Base-by-base conservation (phyloP, 2,888 invertebrate species). In the Acanthococcus lagerstroemiae region DNA sequence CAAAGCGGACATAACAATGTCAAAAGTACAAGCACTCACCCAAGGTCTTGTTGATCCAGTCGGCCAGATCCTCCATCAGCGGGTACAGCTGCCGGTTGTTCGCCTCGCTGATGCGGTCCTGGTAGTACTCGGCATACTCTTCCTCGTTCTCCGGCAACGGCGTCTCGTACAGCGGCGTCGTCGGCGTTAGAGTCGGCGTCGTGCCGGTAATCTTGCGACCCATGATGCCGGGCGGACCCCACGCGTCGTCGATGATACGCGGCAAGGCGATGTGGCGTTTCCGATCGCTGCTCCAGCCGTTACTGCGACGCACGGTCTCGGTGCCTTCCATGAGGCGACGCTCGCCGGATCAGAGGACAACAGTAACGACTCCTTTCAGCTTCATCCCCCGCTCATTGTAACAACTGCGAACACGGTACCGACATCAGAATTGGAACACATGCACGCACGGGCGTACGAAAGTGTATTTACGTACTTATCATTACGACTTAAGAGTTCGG, bases 1-100 rank as follows among this genome's bases (percentile, higher is more conserved):
- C 15, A 12, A 9, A 9, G 37, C 37, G 37, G 37, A 9, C 37
- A 37, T 9, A 37, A 37, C 37, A 37, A 37, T 15, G 37, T 17
- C 55, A 48, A 48, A 48, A 15, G 19, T 9, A 6, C 21, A 50
- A 9, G 6, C 12, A 81, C 85, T 82, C 75, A 90, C 91, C 87
- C 70, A 90, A 80, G 66, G 85, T 87, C 75, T 87, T 89, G 75
- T 88, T 88, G 69, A 92, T 84, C 91, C 91, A 92, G 72, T 90
- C 90, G 6, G 90, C 88, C 66, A 91, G 78, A 77, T 92, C 91
- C 75, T 91, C 90, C 76, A 89, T 88, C 69, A 91, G 78, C 0
- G 90, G 90, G 73, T 86, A 84, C 72, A 91, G 79, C 76, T 89
- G 88, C 58, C 87, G 80, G 76, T 86, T 85, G 77, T 90, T 89